Conservation (phyloP, 2,888 invertebrate genomes). For the Cryptophagus acutangulus region DNA sequence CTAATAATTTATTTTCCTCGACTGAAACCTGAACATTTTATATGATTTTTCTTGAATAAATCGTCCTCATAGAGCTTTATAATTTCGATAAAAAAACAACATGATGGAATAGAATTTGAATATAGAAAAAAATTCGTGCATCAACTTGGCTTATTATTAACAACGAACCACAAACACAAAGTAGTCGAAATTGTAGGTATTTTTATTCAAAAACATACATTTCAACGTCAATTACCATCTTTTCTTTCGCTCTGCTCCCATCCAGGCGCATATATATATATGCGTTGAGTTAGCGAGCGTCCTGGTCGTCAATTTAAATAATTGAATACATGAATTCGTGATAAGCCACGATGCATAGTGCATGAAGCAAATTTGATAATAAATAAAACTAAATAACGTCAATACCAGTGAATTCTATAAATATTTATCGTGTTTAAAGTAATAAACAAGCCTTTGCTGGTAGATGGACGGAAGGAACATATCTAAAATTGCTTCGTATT, state of each 20-base stretch:
- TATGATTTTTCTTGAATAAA: too few species aligned
- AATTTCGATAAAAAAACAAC: too few species aligned
- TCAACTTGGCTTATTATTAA: conserved; percentile 34
- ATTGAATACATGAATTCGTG: conserved; percentile 50
- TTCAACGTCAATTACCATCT: conserved; percentile 42
- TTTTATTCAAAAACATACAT: conserved; percentile 35
- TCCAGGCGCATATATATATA: conserved; percentile 5
- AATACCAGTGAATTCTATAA: conserved; percentile 43
- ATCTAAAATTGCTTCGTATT: conserved; percentile 27
- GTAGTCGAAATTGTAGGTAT: conserved; percentile 32
- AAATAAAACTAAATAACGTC: conserved; percentile 49
- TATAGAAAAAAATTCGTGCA: too few species aligned
- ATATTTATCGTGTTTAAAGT: conserved; percentile 45
- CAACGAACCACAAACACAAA: conserved; percentile 30
- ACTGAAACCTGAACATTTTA: too few species aligned
- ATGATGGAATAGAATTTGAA: too few species aligned
- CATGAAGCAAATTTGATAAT: conserved; percentile 50
- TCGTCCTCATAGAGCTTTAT: too few species aligned
- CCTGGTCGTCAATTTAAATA: conserved; percentile 47
- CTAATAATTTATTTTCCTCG: too few species aligned
- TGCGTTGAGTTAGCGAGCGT: conserved; percentile 31
- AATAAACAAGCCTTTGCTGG: conserved; percentile 33
- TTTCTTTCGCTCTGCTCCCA: conserved; percentile 34
- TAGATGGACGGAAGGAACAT: conserved; percentile 28
- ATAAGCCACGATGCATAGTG: conserved; percentile 49